Evolutionary conservation across 2,113 vertebrate genomes (phyloP).

Genomic region (Condylura cristata): DNA sequence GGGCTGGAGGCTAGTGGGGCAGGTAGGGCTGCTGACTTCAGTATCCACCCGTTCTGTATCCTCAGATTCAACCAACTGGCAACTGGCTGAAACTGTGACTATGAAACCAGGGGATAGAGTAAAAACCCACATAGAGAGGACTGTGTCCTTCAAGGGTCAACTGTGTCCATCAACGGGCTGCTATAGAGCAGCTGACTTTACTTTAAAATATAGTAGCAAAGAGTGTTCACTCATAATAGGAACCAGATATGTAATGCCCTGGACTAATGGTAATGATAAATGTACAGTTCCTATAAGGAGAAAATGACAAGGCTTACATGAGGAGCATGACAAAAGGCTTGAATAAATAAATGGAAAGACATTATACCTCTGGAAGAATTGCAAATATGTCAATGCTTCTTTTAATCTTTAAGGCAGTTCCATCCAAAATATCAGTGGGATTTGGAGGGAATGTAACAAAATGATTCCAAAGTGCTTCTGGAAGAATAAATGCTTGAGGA

Average conservation of each 20-base stretch:
- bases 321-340: neutral
- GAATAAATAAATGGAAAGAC: neutral
- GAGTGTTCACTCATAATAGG: neutral
- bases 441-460: conserved; percentile 44
- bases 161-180: neutral
- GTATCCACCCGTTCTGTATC: neutral
- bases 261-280: conserved; percentile 8
- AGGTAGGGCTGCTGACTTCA: no score
- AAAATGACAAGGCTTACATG: conserved; percentile 11
- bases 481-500: conserved; percentile 42
- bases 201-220: conserved; percentile 45
- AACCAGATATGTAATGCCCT: neutral
- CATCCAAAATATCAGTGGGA: conserved; percentile 45
- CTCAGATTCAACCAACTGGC: neutral
- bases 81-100: neutral
- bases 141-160: neutral
- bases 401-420: conserved; percentile 27
- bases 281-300: neutral
- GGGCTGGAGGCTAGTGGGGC: no score
- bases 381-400: neutral
- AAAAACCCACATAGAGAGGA: neutral
- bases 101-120: neutral
- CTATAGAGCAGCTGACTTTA: neutral
- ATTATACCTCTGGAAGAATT: neutral
- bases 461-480: conserved; percentile 37